Base-by-base conservation (phyloP, 2,113 vertebrate species). In the Pelodiscus sinensis region DNA sequence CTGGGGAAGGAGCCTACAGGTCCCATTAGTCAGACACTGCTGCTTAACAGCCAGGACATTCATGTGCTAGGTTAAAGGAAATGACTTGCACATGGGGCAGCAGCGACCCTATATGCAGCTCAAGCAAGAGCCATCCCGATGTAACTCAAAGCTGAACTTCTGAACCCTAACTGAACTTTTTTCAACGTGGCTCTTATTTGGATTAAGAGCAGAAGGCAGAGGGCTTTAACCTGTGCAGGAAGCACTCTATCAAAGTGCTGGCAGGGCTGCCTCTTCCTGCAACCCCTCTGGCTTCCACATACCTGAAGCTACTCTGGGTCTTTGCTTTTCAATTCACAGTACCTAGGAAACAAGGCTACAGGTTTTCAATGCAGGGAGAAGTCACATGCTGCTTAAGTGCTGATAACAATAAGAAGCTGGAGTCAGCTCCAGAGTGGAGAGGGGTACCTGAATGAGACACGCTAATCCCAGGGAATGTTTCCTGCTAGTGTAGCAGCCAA, bases 161-260 rank as follows among this genome's bases (percentile, higher is more conserved):
- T 94, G 94, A 96, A 95, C 96, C 54, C 78, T 87, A 56, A 38
- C 5, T 80, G 90, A 96, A 92, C 86, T 94, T 90, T 90, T 86
- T 95, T 88, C 94, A 97, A 11, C 87, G 88, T 71, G 84, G 85
- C 81, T 94, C 96, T 96, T 92, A 85, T 97, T 94, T 97, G 92
- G 93, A 96, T 95, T 93, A 92, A 94, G 73, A 95, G 93, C 91
- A 95, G 89, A 94, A 96, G 68, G 86, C 92, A 96, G 90, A 90
- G 75, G 89, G 89, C 91, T 94, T 82, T 58, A 96, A 86, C 87
- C 89, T 89, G 29, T 10, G 84, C 90, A 95, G 96, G 97, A 96
- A 96, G 85, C 91, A 95, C 91, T 97, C 13, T 51, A 96, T 97
- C 93, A 97, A 97, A 97, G 94, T 88, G 83, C 91, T 94, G 95